These are phyloP conservation scores for Akabosia matsudoensis DNA, from an alignment of 1,140 invertebrate genomes.

Conservation along the genomic window DNA sequence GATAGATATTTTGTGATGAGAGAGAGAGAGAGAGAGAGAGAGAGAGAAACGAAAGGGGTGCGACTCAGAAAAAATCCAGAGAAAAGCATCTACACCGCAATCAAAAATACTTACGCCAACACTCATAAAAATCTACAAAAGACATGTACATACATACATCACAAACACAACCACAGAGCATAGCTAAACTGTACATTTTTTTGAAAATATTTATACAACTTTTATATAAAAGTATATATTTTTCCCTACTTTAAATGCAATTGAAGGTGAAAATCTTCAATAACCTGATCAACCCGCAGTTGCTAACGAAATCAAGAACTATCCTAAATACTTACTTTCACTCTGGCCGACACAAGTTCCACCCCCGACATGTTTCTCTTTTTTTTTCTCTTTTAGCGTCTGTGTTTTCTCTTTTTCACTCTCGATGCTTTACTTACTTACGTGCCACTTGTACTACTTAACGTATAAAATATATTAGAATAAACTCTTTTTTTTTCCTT, in stretches of 20 bases:
- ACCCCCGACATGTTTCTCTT: background rate
- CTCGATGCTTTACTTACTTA: background rate
- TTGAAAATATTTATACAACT: no score
- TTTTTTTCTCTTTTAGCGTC: background rate
- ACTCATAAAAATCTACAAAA: background rate
- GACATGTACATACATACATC: no score
- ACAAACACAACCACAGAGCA: no score
- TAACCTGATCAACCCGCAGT: no score
- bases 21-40: background rate
- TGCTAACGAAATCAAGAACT: no score
- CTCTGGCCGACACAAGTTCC: background rate
- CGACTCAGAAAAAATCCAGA: background rate
- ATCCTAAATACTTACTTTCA: no score
- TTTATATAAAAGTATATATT: no score
- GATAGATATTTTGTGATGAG: no score
- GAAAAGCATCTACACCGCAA: background rate
- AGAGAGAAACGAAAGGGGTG: background rate
- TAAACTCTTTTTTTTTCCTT: no score
- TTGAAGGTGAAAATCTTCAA: no score
- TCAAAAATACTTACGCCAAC: background rate
- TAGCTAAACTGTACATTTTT: no score
- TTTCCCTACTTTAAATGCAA: no score
- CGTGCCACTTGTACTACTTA: constrained; percentile 20
- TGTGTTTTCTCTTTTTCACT: background rate
- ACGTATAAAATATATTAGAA: constrained; percentile 13